phyloP scores from a whole-genome alignment of 2,113 vertebrate genomes.

The Aepyceros melampus region DNA sequence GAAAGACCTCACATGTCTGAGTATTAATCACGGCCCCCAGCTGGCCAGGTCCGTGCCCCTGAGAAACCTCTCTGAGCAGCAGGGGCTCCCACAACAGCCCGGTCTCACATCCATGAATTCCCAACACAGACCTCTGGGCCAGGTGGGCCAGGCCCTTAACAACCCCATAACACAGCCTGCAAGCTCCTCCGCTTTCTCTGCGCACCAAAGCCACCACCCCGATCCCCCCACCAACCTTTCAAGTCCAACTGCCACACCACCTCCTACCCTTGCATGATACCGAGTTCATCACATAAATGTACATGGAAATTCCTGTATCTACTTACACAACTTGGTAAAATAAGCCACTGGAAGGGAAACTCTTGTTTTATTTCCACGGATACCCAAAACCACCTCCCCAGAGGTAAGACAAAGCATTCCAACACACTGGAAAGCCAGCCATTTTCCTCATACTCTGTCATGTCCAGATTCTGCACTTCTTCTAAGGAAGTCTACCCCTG shows the following conservation, averaged over 20 bases:
- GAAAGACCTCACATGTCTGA: not conserved
- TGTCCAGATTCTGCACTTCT: not conserved
- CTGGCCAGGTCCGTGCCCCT: accelerated
- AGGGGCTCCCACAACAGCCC: not conserved
- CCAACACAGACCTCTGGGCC: not conserved
- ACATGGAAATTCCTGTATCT: accelerated
- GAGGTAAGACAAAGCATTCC: not conserved
- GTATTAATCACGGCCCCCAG: not conserved
- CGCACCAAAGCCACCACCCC: not conserved
- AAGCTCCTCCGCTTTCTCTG: too few species aligned
- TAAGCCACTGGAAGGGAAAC: not conserved
- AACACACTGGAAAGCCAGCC: not conserved
- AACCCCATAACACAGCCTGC: not conserved
- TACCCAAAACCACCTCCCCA: not conserved
- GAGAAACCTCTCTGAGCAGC: not conserved
- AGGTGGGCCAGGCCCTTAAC: not conserved
- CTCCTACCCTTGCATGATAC: not conserved
- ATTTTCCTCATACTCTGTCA: not conserved
- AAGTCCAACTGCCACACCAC: not conserved
- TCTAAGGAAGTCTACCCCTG: not conserved
- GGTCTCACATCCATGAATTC: not conserved
- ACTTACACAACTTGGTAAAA: not conserved
- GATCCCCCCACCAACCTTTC: not conserved
- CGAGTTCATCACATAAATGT: not conserved
- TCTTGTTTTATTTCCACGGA: not conserved